phyloP scores from a whole-genome alignment of 1,140 invertebrate species.

The Cotesia chilonis region DNA sequence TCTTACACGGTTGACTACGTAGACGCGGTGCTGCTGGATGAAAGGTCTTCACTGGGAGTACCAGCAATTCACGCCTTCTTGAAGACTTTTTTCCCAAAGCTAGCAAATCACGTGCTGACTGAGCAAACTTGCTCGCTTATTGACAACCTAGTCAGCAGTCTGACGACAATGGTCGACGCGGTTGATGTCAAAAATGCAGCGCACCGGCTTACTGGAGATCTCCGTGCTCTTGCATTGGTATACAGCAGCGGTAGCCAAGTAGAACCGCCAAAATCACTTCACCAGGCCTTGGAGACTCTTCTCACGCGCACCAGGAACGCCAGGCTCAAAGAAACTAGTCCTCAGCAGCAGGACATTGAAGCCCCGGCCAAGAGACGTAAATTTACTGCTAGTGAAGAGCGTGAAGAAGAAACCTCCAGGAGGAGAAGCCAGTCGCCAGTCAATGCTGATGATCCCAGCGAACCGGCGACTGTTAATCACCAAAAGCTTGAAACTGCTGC shows the following conservation, averaged over 20 bases:
- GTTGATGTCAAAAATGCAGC: constrained; percentile 65
- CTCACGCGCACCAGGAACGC: constrained; percentile 51
- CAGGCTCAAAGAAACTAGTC: constrained; percentile 51
- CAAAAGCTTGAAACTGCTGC: constrained; percentile 36
- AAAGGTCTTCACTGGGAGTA: constrained; percentile 79
- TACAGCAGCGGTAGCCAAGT: constrained; percentile 63
- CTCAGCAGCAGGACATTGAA: constrained; percentile 48
- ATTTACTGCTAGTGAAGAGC: constrained; percentile 49
- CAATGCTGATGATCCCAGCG: constrained; percentile 16
- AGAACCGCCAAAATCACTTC: constrained; percentile 54
- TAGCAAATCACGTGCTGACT: constrained; percentile 69
- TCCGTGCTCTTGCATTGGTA: constrained; percentile 67
- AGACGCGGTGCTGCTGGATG: constrained; percentile 82
- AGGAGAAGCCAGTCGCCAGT: constrained; percentile 40
- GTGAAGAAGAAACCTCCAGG: constrained; percentile 36
- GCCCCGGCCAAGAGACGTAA: constrained; percentile 62
- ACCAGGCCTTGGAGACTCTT: constrained; percentile 53
- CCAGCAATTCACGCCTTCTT: constrained; percentile 83
- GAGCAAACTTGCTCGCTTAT: constrained; percentile 70
- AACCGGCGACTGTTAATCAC: constrained; percentile 23
- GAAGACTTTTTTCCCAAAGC: constrained; percentile 84
- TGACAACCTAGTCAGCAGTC: constrained; percentile 67
- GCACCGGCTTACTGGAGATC: constrained; percentile 67
- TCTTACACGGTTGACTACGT: constrained; percentile 85
- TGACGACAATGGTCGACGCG: constrained; percentile 66